These are phyloP conservation scores for Anguilla japonica DNA, from an alignment of 2,113 vertebrate genomes.

Conservation along the genomic window DNA sequence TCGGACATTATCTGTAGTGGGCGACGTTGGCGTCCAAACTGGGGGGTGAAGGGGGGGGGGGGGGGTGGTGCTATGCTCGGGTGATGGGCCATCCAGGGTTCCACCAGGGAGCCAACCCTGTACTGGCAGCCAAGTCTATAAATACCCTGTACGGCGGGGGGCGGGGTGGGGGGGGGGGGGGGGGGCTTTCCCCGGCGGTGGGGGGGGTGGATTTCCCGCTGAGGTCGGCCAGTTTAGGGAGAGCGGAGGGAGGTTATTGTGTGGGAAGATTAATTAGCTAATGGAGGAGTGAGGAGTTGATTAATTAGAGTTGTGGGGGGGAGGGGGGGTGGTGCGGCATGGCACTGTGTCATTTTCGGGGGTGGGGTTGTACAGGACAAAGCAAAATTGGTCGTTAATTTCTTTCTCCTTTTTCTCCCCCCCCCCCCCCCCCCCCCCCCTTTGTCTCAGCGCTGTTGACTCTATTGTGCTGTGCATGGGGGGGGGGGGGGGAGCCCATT, in stretches of 20 bases:
- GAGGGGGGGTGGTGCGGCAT: background rate
- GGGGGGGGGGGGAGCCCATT: background rate
- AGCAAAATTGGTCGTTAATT: background rate
- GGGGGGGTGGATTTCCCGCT: background rate
- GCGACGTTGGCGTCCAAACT: too few species aligned
- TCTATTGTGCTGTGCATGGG: background rate
- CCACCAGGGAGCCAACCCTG: background rate
- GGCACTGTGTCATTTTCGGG: too few species aligned
- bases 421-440: too few species aligned
- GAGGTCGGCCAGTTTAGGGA: background rate
- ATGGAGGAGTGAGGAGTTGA: conserved; percentile 40
- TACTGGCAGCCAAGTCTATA: background rate
- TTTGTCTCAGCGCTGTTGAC: background rate
- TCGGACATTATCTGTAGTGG: too few species aligned
- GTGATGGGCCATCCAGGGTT: background rate
- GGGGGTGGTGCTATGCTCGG: background rate
- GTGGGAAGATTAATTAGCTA: conserved; percentile 42
- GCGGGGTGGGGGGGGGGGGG: too few species aligned
- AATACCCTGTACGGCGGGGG: background rate
- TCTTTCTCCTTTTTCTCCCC: background rate
- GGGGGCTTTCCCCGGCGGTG: too few species aligned
- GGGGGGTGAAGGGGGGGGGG: too few species aligned
- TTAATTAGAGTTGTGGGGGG: conserved; percentile 26
- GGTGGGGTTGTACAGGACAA: background rate
- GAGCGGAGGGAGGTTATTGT: conserved; percentile 17